Evolutionary conservation across 1,140 invertebrate species (phyloP).

Genomic region (Gonioctena quinquepunctata): DNA sequence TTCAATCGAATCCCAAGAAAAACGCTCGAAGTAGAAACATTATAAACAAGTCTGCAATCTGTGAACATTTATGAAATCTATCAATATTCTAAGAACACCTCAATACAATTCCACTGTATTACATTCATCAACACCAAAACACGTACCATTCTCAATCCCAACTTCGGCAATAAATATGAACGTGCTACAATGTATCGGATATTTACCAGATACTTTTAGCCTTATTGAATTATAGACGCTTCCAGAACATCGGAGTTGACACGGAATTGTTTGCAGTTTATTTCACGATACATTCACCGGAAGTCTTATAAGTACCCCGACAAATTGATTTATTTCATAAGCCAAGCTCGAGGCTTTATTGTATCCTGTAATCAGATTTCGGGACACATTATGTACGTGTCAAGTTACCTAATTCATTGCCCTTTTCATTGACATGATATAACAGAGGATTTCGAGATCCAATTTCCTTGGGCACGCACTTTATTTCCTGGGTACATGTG

Average conservation of each 20-base stretch:
- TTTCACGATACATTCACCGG: neutral
- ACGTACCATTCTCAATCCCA: neutral
- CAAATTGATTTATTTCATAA: neutral
- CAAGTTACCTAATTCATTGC: neutral
- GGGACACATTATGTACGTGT: neutral
- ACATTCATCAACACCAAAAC: neutral
- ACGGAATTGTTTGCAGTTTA: neutral
- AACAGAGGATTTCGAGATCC: neutral
- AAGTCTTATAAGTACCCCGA: neutral
- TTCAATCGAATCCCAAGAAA: too few species aligned
- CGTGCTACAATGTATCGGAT: neutral
- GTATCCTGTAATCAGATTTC: neutral
- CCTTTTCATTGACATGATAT: neutral
- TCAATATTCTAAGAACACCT: too few species aligned
- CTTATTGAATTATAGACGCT: neutral
- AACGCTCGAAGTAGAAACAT: too few species aligned
- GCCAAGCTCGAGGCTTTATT: neutral
- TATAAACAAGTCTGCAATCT: too few species aligned
- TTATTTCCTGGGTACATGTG: too few species aligned
- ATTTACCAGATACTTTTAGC: neutral
- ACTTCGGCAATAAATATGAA: neutral
- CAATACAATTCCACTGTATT: neutral
- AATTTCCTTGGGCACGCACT: neutral
- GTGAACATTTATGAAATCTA: too few species aligned
- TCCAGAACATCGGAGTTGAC: neutral